A percentile compares a stretch with the other conserved stretches of the same genome.
phyloP scores from a whole-genome alignment of 1,140 invertebrate genomes.

The Drosophila nikananu region DNA sequence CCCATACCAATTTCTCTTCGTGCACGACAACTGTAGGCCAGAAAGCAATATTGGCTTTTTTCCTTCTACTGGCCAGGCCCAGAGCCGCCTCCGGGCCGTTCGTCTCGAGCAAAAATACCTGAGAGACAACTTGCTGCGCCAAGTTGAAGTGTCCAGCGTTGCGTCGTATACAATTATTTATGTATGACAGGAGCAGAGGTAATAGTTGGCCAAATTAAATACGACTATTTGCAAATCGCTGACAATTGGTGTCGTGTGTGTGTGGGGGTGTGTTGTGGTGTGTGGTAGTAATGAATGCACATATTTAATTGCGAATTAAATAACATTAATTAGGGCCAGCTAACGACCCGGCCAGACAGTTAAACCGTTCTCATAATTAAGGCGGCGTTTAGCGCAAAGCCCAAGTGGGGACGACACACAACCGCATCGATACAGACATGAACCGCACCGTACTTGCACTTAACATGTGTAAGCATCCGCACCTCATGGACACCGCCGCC shows the following conservation, averaged over 20 bases:
- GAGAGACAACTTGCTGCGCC: slow-evolving; percentile 42
- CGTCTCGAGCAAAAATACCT: slow-evolving; percentile 61
- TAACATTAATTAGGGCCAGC: slow-evolving; percentile 53
- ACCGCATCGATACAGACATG: slow-evolving; percentile 20
- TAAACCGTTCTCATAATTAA: slow-evolving; percentile 50
- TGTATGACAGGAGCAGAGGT: slow-evolving; percentile 30
- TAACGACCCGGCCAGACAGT: slow-evolving; percentile 17
- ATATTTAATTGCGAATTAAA: slow-evolving; percentile 71
- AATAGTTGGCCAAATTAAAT: slow-evolving; percentile 61
- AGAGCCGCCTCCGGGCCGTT: slow-evolving; percentile 25
- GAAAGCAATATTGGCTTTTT: slow-evolving; percentile 8
- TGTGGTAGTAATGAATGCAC: slow-evolving; percentile 52
- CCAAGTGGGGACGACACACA: slow-evolving; percentile 23
- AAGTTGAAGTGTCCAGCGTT: slow-evolving; percentile 26
- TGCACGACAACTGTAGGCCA: slow-evolving; percentile 3
- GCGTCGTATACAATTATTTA: slow-evolving; percentile 42
- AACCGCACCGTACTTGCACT: slow-evolving; percentile 7
- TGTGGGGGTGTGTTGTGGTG: not conserved
- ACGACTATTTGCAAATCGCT: slow-evolving; percentile 41
- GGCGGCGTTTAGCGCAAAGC: slow-evolving; percentile 29
- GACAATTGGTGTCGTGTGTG: slow-evolving; percentile 14
- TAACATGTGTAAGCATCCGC: slow-evolving; percentile 16
- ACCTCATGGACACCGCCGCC: slow-evolving; percentile 10
- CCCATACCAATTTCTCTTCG: not conserved
- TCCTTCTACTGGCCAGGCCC: slow-evolving; percentile 4